Evolutionary conservation across 37 sponge, comb jelly and placozoan species (phyloP), one percentile per base, ranked within the genome.

Genomic region (Dysidea cf. avara): DNA sequence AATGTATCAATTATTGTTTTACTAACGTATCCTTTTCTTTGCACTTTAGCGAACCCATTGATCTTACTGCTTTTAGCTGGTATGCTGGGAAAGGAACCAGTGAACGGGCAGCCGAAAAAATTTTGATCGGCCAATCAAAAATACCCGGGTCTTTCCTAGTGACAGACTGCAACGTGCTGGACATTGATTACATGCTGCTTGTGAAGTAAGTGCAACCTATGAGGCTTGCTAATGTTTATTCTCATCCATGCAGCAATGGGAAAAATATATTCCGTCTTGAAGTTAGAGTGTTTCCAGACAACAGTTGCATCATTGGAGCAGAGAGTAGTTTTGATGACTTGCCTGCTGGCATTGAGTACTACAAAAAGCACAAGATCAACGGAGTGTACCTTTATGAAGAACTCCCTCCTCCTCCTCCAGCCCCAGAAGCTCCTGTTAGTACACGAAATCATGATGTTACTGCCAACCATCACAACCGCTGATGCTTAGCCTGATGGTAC

Each of bases 111-210:
- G 68, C 74, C 2, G 71, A 78, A 34, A 24, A 60, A 30, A 34
- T 79, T 17, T 62, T 88, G 55, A n/a, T 31, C 13, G 71, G 58
- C 40, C 30, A 17, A 0, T 47, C 37, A 20, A 57, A 66, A 1
- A 52, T 28, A 25, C 38, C 34, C 16, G 89, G 89, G 3, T 28
- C 24, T 1, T 88, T 88, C 64, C 56, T 88, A 6, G 75, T 88
- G 2, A 50, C 80, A 46, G 89, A 82, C 65, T 57, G 65, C 36
- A 71, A 72, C 16, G 58, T 76, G 20, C 78, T 78, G 12, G 85
- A 76, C 14, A 78, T 72, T 2, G 85, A 84, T 72, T 84, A 71
- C 54, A 48, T 84, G 18, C 85, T 84, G 50, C 77, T 78, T 12
- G 72, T 84, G 35, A 60, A 55, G 84, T 83, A 53, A 83, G 84